These are phyloP conservation scores for Homalodisca vitripennis DNA, from an alignment of 1,140 invertebrate genomes.

Conservation along the genomic window DNA sequence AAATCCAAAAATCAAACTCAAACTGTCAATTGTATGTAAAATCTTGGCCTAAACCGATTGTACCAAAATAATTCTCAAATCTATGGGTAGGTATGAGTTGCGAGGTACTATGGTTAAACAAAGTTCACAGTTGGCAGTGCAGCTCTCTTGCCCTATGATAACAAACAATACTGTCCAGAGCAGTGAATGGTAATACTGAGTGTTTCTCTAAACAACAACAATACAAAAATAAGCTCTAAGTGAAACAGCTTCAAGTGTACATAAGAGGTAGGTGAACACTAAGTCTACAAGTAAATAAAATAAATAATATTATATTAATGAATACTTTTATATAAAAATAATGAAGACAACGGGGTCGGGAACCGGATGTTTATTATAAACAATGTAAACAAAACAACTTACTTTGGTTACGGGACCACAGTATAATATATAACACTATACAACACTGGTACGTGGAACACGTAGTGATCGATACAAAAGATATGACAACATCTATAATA, in stretches of 20 bases:
- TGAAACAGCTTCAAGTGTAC: too few relatives aligned
- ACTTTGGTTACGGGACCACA: background rate
- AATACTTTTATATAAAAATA: background rate
- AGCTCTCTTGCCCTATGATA: background rate
- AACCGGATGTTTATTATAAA: background rate
- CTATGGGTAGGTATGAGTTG: background rate
- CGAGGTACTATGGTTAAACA: background rate
- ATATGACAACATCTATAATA: too few relatives aligned
- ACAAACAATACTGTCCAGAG: background rate
- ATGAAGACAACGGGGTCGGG: background rate
- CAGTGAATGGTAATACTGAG: background rate
- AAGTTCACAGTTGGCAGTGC: background rate
- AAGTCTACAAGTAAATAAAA: conserved; percentile 1
- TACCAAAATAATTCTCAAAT: background rate
- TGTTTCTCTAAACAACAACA: background rate
- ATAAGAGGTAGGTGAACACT: conserved; percentile 5
- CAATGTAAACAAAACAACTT: background rate
- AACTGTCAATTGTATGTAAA: background rate
- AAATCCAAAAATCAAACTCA: too few relatives aligned
- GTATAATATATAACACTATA: background rate
- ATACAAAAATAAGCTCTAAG: conserved; percentile 8
- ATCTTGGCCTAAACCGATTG: background rate
- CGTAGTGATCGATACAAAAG: background rate
- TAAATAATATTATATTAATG: background rate
- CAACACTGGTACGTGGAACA: background rate